phyloP scores from a whole-genome alignment of 2,888 invertebrate species.

The Rhingia campestris region DNA sequence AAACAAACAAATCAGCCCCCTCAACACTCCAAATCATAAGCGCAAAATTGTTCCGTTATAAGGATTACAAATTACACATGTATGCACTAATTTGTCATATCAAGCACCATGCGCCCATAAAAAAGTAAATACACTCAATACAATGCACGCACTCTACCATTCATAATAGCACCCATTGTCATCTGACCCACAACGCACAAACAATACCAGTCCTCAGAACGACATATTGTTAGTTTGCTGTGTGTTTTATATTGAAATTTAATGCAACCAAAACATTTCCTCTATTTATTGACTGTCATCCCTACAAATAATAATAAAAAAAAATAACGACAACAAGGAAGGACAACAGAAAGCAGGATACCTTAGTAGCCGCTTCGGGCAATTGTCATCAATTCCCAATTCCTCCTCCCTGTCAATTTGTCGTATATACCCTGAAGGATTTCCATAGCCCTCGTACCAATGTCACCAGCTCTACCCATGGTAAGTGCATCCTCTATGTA shows the following conservation, averaged over 20 bases:
- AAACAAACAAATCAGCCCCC: no score
- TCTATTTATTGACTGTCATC: constrained; percentile 62
- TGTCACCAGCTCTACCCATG: constrained; percentile 41
- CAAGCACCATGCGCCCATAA: constrained; percentile 24
- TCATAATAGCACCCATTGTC: constrained; percentile 67
- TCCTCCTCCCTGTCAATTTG: constrained; percentile 72
- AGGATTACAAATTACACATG: constrained; percentile 23
- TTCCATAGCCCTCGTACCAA: constrained; percentile 42
- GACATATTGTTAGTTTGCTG: constrained; percentile 52
- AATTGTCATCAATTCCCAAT: constrained; percentile 67
- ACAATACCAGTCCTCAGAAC: constrained; percentile 51
- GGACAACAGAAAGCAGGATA: constrained; percentile 49
- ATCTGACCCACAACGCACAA: constrained; percentile 68
- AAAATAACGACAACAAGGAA: constrained; percentile 21
- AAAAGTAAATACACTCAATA: constrained; percentile 31
- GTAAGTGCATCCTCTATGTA: constrained; percentile 69
- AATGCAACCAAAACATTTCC: constrained; percentile 74
- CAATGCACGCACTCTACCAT: constrained; percentile 62
- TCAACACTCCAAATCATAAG: neutral
- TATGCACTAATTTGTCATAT: constrained; percentile 60
- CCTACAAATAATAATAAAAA: constrained; percentile 58
- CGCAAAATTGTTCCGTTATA: constrained; percentile 9
- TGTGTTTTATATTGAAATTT: constrained; percentile 72
- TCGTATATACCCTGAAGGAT: constrained; percentile 61
- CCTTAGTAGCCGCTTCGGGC: constrained; percentile 53